A percentile compares a stretch with the other conserved stretches of the same genome.
Evolutionary conservation across 2,113 vertebrate genomes (phyloP).

Genomic region (Callorhinus ursinus): DNA sequence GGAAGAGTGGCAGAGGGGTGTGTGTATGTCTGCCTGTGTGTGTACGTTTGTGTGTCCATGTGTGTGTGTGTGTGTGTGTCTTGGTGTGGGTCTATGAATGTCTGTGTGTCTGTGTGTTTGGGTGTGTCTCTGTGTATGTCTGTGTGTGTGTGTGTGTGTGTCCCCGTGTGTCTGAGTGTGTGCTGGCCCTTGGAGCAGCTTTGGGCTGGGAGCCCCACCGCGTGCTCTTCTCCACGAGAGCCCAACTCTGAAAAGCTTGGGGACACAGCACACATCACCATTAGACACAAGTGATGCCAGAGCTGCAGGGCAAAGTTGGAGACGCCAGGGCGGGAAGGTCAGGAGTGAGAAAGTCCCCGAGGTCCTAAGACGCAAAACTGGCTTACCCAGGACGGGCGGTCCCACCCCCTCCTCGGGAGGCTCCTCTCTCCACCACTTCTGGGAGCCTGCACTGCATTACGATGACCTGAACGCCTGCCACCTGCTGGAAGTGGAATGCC

Average conservation of each 20-base stretch:
- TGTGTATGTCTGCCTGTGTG: rapidly evolving
- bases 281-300: background rate
- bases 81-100: background rate
- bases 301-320: background rate
- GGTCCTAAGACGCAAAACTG: background rate
- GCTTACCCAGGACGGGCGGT: rapidly evolving
- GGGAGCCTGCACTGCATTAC: background rate
- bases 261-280: background rate
- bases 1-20: background rate
- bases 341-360: rapidly evolving
- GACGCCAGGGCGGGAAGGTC: background rate
- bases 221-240: too few species aligned
- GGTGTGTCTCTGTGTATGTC: rapidly evolving
- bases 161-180: rapidly evolving
- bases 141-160: background rate
- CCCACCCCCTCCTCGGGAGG: background rate
- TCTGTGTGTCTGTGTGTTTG: background rate
- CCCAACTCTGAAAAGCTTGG: rapidly evolving
- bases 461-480: background rate
- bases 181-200: background rate
- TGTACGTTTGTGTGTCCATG: background rate
- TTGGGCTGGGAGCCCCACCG: background rate
- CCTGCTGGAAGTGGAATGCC: background rate
- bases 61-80: rapidly evolving
- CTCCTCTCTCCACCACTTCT: background rate